Base-by-base conservation (phyloP, 2,888 invertebrate species). In the Macrosiphum euphorbiae region DNA sequence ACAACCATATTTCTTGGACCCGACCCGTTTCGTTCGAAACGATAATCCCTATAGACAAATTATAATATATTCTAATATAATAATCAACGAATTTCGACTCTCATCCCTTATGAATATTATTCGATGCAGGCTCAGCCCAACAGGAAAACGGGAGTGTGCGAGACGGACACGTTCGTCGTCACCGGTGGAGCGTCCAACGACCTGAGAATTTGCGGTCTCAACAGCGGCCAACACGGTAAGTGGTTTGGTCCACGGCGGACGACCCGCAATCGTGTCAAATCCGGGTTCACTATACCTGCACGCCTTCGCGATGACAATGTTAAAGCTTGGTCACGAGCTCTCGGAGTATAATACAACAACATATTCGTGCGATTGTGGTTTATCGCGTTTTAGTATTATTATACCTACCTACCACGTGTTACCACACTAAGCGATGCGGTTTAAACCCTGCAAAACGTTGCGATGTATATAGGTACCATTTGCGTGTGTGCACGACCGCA, bases 191-290 rank as follows among this genome's bases (percentile, higher is more conserved):
- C 96, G 41, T 96, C 96, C 0, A 96, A 96, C 91, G 96, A 96
- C 92, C 96, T 98, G 95, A 97, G 96, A 28, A 95, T 98, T 24
- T 98, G 98, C 95, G 98, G 98, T 1, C 97, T 98, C 95, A 98
- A 98, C 95, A 98, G 97, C 95, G 98, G 98, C 28, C 98, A 98
- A 95, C 98, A 98, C 95, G 96, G 98, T 98, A 96, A 96, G 97
- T 96, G 95, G 24, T 58, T 47, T 96, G 95, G 24, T 55, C 11
- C 52, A 26, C n/a, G 26, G 26, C 41, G 52, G 24, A 88, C 2
- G 26, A 86, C 44, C 1, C 11, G 5, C 13, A 86, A 50, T 86
- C 13, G 86, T 86, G 86, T 86, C 86, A 86, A 86, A 47, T 47
- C 47, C 47, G 86, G 86, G 44, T 50, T 86, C 35, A 78, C 78